A percentile compares a stretch with the other conserved stretches of the same genome.
Evolutionary conservation across 2,888 invertebrate species (phyloP).

Genomic region (Sericinus montela): DNA sequence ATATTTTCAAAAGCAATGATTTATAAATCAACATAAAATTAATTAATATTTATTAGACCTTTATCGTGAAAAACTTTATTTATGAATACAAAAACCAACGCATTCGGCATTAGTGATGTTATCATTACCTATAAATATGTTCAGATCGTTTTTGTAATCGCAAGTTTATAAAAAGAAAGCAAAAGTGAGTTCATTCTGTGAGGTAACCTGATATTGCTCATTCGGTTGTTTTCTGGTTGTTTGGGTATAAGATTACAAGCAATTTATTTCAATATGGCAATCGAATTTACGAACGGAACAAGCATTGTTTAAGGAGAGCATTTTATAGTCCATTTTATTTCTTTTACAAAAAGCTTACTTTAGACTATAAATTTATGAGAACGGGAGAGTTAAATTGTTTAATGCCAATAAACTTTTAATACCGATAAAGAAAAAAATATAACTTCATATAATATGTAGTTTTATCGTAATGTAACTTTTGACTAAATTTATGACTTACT

Average conservation of each 20-base stretch:
- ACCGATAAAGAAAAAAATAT: too few relatives aligned
- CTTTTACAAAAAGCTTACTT: constrained; percentile 31
- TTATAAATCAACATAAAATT: constrained; percentile 44
- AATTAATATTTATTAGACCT: constrained; percentile 35
- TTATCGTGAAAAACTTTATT: constrained; percentile 21
- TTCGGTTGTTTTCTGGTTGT: constrained; percentile 74
- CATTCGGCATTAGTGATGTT: constrained; percentile 24
- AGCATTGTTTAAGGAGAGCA: constrained; percentile 48
- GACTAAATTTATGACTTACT: too few relatives aligned
- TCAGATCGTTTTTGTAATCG: constrained; percentile 45
- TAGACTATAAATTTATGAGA: constrained; percentile 3
- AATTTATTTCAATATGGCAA: constrained; percentile 75
- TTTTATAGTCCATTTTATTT: constrained; percentile 54
- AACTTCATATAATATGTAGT: too few relatives aligned
- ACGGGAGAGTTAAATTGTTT: constrained; percentile 2
- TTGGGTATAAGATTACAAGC: constrained; percentile 78
- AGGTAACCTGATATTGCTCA: constrained; percentile 72
- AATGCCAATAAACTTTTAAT: constrained; percentile 2
- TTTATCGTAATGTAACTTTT: too few relatives aligned
- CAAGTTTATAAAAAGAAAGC: constrained; percentile 51
- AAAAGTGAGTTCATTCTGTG: constrained; percentile 57
- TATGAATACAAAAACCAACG: constrained; percentile 22
- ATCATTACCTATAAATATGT: constrained; percentile 38
- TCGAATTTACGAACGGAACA: constrained; percentile 64
- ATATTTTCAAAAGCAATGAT: constrained; percentile 40